Conservation (phyloP, 2,797 vertebrate genomes). For the Arnoldichthys spilopterus region DNA sequence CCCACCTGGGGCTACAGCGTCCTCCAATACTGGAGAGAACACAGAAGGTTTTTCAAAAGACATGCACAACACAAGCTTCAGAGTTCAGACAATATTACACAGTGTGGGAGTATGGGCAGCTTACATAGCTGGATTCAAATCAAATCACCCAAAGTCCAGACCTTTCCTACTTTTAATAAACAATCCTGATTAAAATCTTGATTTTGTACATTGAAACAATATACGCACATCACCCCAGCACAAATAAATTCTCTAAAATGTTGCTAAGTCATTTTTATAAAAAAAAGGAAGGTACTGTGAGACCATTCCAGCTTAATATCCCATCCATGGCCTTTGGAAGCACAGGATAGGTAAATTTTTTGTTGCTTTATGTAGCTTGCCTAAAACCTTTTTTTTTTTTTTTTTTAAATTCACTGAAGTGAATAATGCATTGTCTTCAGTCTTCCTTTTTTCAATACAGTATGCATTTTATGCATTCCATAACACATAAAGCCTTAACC, state of each 20-base stretch:
- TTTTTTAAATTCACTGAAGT: background rate
- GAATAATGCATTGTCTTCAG: background rate
- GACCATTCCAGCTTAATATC: conserved; percentile 3
- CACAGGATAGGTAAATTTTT: conserved; percentile 5
- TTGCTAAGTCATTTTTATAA: background rate
- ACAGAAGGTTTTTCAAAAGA: conserved; percentile 22
- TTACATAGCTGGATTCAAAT: background rate
- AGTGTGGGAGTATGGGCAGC: background rate
- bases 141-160: background rate
- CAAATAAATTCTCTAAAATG: background rate
- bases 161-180: background rate
- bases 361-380: no score
- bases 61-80: background rate
- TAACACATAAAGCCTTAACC: background rate
- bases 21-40: background rate
- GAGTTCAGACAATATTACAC: conserved; percentile 8
- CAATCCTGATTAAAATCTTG: background rate
- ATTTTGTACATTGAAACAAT: conserved; percentile 2
- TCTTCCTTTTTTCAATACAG: background rate
- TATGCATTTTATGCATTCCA: background rate
- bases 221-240: background rate
- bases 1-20: conserved; percentile 10
- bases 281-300: background rate
- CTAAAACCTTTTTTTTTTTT: no score
- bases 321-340: conserved; percentile 1